These are phyloP conservation scores for Lasioglossum morio DNA, from an alignment of 2,888 invertebrate genomes.

Conservation along the genomic window DNA sequence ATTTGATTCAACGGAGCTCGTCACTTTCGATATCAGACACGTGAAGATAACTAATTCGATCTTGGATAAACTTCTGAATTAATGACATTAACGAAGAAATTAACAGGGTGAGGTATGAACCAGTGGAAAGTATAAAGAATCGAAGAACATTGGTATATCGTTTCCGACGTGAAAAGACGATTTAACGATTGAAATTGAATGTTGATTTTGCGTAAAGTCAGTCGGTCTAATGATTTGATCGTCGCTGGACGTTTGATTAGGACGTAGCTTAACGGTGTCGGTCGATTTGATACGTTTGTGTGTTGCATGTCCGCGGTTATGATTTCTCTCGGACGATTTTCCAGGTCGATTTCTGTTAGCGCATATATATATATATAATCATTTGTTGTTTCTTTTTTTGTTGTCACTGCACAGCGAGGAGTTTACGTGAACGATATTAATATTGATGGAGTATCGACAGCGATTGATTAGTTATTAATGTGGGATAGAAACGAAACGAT, in stretches of 20 bases:
- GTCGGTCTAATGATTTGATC: not conserved
- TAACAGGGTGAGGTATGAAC: too few relatives aligned
- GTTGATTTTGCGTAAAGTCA: too few relatives aligned
- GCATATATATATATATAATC: not conserved
- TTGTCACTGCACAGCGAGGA: conserved; percentile 33
- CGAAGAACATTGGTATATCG: too few relatives aligned
- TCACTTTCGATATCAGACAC: not conserved
- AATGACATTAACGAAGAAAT: too few relatives aligned
- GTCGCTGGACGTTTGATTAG: not conserved
- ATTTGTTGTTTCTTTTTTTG: not conserved
- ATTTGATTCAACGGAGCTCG: not conserved
- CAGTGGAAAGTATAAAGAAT: too few relatives aligned
- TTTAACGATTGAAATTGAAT: too few relatives aligned
- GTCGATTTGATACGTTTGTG: not conserved
- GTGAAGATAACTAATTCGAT: not conserved
- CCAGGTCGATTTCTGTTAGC: not conserved
- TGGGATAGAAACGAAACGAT: conserved; percentile 2
- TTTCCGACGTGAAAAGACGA: too few relatives aligned
- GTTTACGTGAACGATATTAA: not conserved
- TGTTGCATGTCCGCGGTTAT: conserved; percentile 47
- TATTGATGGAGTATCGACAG: not conserved
- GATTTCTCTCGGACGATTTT: not conserved
- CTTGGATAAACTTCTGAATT: too few relatives aligned
- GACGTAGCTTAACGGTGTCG: not conserved
- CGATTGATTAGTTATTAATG: not conserved